phyloP scores from a whole-genome alignment of 2,888 invertebrate genomes.

The Andrena hattorfiana region DNA sequence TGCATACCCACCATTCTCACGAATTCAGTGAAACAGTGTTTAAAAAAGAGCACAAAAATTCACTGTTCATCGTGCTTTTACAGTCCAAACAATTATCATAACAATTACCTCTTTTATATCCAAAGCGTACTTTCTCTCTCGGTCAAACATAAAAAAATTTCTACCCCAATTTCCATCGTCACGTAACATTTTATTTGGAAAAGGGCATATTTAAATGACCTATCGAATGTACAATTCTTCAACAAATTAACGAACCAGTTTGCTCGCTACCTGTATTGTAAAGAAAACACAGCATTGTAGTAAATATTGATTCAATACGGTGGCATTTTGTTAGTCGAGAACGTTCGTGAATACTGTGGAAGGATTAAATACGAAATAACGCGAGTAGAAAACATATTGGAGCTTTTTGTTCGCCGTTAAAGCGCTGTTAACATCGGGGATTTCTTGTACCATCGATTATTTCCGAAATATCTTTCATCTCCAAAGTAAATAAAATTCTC shows the following conservation, averaged over 20 bases:
- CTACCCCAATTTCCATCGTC: not conserved
- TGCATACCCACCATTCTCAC: too few species aligned
- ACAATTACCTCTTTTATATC: not conserved
- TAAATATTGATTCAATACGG: conserved; percentile 21
- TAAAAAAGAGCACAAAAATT: too few species aligned
- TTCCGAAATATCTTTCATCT: not conserved
- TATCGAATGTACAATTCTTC: not conserved
- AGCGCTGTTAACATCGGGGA: not conserved
- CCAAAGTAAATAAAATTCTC: not conserved
- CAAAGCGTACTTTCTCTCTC: not conserved
- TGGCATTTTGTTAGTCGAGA: not conserved
- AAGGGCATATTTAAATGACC: not conserved
- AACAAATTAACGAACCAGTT: not conserved
- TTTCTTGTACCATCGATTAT: not conserved
- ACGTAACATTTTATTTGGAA: not conserved
- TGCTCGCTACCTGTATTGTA: not conserved
- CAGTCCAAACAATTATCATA: too few species aligned
- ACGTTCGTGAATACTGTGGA: not conserved
- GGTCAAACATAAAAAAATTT: not conserved
- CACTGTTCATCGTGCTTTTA: too few species aligned
- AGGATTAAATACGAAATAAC: conserved; percentile 7
- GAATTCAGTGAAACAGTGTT: too few species aligned
- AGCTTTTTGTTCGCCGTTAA: not conserved
- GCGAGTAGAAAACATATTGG: not conserved
- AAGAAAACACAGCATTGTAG: not conserved